Conservation (phyloP, 2,888 invertebrate species). For the Scrobipalpa costella region DNA sequence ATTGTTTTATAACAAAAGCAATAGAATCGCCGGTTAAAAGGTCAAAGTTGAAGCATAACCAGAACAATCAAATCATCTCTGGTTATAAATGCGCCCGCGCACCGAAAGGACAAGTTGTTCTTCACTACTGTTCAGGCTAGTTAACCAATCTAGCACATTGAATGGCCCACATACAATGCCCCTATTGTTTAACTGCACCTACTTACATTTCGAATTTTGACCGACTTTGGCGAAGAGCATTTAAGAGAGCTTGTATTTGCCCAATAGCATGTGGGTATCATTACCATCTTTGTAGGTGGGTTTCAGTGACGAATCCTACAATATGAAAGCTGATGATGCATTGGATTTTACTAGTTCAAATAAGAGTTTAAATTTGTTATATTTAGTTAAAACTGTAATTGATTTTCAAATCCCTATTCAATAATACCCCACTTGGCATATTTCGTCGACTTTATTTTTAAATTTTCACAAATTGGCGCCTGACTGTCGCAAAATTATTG, state of each 20-base stretch:
- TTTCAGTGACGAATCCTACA: not conserved
- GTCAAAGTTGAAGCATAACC: conserved; percentile 16
- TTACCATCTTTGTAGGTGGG: not conserved
- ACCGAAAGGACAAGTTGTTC: conserved; percentile 22
- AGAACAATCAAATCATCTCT: conserved; percentile 20
- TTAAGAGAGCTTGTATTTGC: conserved; percentile 4
- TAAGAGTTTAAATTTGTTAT: no score
- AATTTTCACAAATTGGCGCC: no score
- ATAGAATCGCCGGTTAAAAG: not conserved
- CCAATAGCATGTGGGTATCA: conserved; percentile 8
- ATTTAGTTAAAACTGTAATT: no score
- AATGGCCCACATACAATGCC: conserved; percentile 43
- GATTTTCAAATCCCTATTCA: no score
- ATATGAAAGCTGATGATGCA: not conserved
- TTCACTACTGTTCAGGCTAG: conserved; percentile 28
- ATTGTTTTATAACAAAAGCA: not conserved
- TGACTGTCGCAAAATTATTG: no score
- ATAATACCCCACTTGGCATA: no score
- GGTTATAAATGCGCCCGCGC: conserved; percentile 12
- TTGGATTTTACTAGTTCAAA: not conserved
- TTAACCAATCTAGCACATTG: conserved; percentile 45
- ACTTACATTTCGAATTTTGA: conserved; percentile 25
- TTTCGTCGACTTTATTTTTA: no score
- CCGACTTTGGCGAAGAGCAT: conserved; percentile 23
- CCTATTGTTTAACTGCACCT: conserved; percentile 39